Evolutionary conservation across 2,797 vertebrate genomes (phyloP).

Genomic region (Crocidura indochinensis): DNA sequence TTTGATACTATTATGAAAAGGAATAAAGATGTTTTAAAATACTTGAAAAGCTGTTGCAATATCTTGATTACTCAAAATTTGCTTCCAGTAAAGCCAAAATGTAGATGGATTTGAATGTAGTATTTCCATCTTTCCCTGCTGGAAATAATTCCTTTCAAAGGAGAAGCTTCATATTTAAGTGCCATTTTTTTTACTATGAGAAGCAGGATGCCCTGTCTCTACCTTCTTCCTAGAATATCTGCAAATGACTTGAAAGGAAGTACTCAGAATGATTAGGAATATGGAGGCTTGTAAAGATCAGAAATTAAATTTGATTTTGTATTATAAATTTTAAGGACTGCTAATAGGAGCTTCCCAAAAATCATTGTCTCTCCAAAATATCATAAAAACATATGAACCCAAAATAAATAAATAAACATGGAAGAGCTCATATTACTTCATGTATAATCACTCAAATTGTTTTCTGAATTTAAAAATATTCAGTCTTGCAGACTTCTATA

Average conservation of each 20-base stretch:
- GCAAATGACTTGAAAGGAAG: constrained; percentile 41
- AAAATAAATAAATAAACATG: background rate
- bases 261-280: constrained; percentile 35
- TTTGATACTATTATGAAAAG: constrained; percentile 8
- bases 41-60: background rate
- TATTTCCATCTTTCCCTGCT: constrained; percentile 23
- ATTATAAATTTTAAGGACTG: constrained; percentile 27
- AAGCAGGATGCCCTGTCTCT: constrained; percentile 35
- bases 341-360: constrained; percentile 16
- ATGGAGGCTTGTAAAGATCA: background rate
- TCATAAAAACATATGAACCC: background rate
- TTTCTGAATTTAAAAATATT: background rate
- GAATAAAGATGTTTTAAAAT: background rate
- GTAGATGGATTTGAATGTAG: constrained; percentile 14
- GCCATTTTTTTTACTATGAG: background rate
- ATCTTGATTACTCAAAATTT: background rate
- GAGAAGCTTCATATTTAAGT: background rate
- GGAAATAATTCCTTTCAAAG: background rate
- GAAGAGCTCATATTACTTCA: background rate
- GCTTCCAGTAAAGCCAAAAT: constrained; percentile 31
- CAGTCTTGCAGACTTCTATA: too few relatives aligned
- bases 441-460: constrained; percentile 8
- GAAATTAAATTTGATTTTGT: constrained; percentile 16
- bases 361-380: background rate
- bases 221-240: background rate